These are phyloP conservation scores for Bombus haemorrhoidalis DNA, from an alignment of 1,140 invertebrate genomes.

Conservation along the genomic window DNA sequence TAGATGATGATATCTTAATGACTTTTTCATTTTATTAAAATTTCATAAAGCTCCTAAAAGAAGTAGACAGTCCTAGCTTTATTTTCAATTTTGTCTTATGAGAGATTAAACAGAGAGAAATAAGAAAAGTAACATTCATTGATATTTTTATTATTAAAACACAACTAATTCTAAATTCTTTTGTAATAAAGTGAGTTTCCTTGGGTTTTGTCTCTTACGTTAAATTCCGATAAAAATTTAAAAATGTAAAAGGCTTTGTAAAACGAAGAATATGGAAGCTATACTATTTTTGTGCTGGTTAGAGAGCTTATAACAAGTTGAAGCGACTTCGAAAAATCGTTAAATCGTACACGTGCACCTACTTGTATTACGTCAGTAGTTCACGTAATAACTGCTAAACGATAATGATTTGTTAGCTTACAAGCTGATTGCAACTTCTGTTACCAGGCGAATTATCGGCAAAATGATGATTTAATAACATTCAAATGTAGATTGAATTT, in stretches of 20 bases:
- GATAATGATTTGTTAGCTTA: conserved; percentile 44
- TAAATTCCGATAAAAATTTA: background rate
- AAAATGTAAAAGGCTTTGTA: no score
- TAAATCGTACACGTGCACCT: conserved; percentile 35
- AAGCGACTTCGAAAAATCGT: conserved; percentile 25
- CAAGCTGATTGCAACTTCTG: conserved; percentile 5
- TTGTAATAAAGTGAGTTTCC: background rate
- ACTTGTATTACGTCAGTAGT: conserved; percentile 18
- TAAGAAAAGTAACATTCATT: no score
- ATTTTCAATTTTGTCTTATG: background rate
- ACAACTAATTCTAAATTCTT: no score
- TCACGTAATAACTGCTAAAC: conserved; percentile 29
- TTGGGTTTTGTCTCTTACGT: background rate
- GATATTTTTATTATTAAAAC: no score
- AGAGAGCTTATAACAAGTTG: background rate
- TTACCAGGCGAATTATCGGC: background rate
- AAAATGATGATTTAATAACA: no score
- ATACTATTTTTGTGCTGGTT: background rate
- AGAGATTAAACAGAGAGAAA: background rate
- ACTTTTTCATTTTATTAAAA: no score
- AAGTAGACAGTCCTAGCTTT: background rate
- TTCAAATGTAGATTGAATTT: background rate
- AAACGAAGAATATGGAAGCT: background rate
- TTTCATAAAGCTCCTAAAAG: no score
- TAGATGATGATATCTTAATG: background rate